A percentile compares a stretch with the other conserved stretches of the same genome.
phyloP scores from a whole-genome alignment of 2,797 vertebrate genomes.

The Halcyon badia region DNA sequence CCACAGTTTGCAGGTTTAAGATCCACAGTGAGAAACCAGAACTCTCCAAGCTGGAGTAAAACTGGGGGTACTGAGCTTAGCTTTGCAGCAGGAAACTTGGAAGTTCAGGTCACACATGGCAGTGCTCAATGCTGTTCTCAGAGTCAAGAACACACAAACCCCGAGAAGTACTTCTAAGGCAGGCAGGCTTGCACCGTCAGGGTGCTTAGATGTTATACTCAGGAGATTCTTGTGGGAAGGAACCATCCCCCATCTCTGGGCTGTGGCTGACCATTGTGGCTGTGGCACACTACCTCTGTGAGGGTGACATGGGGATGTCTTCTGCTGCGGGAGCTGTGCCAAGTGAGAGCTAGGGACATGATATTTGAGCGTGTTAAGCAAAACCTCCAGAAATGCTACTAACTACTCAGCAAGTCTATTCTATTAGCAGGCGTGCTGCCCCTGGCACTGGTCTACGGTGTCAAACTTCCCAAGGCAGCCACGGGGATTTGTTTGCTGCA shows the following conservation, averaged over 20 bases:
- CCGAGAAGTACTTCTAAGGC: not conserved
- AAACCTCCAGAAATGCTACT: not conserved
- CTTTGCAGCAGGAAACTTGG: not conserved
- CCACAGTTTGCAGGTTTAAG: not conserved
- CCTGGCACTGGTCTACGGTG: not conserved
- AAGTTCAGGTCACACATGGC: not conserved
- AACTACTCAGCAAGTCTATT: not conserved
- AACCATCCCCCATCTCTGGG: not conserved
- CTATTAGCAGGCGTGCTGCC: not conserved
- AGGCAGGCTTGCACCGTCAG: not conserved
- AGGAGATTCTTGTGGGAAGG: not conserved
- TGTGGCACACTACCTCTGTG: not conserved
- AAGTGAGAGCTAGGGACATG: not conserved
- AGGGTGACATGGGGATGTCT: not conserved
- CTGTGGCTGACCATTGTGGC: not conserved
- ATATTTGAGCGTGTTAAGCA: not conserved
- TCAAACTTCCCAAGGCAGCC: not conserved
- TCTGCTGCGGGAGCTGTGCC: not conserved
- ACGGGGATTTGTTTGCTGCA: not conserved
- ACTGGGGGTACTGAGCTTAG: not conserved
- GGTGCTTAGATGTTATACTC: not conserved
- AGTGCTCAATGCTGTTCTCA: not conserved
- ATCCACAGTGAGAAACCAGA: not conserved
- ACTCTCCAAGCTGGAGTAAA: not conserved
- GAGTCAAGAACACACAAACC: not conserved